Base-by-base conservation (phyloP, 2,888 invertebrate species). In the Rhabditoides inermis region DNA sequence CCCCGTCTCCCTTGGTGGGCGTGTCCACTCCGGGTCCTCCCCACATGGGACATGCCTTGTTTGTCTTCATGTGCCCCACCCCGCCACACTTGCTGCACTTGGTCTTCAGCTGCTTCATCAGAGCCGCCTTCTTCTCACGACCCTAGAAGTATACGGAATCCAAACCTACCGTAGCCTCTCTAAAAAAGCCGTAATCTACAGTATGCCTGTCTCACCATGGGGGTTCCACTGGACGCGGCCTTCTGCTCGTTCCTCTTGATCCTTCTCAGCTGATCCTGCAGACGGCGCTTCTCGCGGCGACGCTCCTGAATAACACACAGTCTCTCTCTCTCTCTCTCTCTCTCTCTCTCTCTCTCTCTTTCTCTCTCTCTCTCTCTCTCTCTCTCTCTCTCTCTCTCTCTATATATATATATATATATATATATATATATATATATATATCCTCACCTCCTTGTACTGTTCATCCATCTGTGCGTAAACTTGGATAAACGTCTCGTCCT, bases 381-480 rank as follows among this genome's bases (percentile, higher is more conserved):
- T n/a, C n/a, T n/a, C n/a, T n/a, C n/a, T n/a, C n/a, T n/a, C n/a
- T n/a, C n/a, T n/a, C n/a, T n/a, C n/a, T n/a, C n/a, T n/a, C n/a
- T n/a, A n/a, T n/a, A n/a, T n/a, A n/a, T n/a, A n/a, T n/a, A n/a
- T n/a, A n/a, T n/a, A n/a, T n/a, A n/a, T n/a, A n/a, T n/a, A 39
- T 39, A 10, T n/a, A 10, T 20, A n/a, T 20, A 15, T 10, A 15
- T 32, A n/a, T 32, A 20, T 1, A 48, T 23, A 54, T 5, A 18
- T 25, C 39, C 49, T 39, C 12, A 66, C 94, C 77, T 98, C 98
- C 72, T 98, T 98, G 75, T 91, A 90, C 23, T 89, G 87, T 67
- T 95, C 95, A 76, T 95, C 94, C 77, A 91, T 82, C 0, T 91
- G 88, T 0, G 94, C 92, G 77, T 94, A 98, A 76, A 94, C 90